Evolutionary conservation across 2,113 vertebrate species (phyloP), one percentile per base, ranked within the genome.

Genomic region (Corythoichthys intestinalis): DNA sequence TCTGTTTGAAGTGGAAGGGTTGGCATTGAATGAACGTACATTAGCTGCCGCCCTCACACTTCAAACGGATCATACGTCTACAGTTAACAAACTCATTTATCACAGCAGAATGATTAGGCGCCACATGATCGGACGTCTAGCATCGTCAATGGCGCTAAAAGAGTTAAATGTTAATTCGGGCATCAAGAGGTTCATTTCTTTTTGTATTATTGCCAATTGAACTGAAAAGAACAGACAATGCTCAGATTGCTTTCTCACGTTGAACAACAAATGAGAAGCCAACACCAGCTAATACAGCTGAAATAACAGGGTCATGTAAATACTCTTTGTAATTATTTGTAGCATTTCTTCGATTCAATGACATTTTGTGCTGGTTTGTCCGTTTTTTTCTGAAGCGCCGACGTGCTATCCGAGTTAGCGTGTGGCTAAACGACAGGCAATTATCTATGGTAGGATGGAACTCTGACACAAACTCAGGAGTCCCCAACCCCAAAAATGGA

Each of bases 281-380:
- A 83, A 88, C 80, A 84, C 76, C 72, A 70, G 72, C 80, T 80
- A 4, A 93, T 92, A 94, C 20, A 92, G 78, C 83, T 79, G 73
- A 81, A 81, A 94, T 94, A 96, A 96, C 96, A 99, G 96, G 96
- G 97, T 98, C 95, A 96, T 98, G 96, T 98, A 96, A 93, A 98
- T 98, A 98, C 91, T 93, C 94, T 88, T 94, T 92, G 87, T 94
- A 94, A 96, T 97, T 95, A 92, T 98, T 99, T 96, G 96, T 98
- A 97, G 93, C 96, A 96, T 96, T 93, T 90, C 93, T 92, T 89
- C 96, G 93, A 95, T 93, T 93, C 28, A 5, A 47, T 28, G 93
- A 87, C 73, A 94, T 93, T 93, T 93, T 63, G 74, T 66, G 50
- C 74, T 87, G 59, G 44, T 57, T 28, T 20, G 6, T 20, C 13